Conservation (phyloP, 2,113 vertebrate species). For the Elaphurus davidianus region DNA sequence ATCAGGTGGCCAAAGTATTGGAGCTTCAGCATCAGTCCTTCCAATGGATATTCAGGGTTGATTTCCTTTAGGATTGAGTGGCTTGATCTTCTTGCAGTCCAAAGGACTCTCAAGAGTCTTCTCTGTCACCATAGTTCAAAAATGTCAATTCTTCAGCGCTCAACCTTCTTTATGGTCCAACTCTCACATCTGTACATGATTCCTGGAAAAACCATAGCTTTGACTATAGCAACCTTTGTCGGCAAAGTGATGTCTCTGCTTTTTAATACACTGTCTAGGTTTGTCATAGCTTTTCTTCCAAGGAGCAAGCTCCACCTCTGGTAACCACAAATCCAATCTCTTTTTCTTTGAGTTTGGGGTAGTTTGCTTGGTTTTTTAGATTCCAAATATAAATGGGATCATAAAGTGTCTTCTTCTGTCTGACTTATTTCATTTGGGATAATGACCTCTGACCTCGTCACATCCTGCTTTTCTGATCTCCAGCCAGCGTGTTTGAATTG, state of each 20-base stretch:
- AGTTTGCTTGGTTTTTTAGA: not conserved
- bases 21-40: not conserved
- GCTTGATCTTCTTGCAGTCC: not conserved
- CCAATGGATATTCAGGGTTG: not conserved
- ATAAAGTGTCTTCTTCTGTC: not conserved
- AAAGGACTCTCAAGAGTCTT: not conserved
- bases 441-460: not conserved
- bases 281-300: not conserved
- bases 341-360: not conserved
- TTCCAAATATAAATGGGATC: not conserved
- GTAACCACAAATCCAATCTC: not conserved
- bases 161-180: not conserved
- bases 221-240: not conserved
- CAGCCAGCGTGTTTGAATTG: not conserved
- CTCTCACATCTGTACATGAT: not conserved
- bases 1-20: not conserved
- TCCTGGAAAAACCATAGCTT: not conserved
- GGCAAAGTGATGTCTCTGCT: not conserved
- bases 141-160: fast-evolving
- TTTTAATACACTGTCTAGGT: not conserved
- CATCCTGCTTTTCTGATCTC: not conserved
- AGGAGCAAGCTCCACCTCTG: not conserved
- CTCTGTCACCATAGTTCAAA: not conserved
- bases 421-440: not conserved
- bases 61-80: not conserved